A percentile compares a stretch with the other conserved stretches of the same genome.
phyloP scores from a whole-genome alignment of 1,140 invertebrate species.

The Calliphora vicina region DNA sequence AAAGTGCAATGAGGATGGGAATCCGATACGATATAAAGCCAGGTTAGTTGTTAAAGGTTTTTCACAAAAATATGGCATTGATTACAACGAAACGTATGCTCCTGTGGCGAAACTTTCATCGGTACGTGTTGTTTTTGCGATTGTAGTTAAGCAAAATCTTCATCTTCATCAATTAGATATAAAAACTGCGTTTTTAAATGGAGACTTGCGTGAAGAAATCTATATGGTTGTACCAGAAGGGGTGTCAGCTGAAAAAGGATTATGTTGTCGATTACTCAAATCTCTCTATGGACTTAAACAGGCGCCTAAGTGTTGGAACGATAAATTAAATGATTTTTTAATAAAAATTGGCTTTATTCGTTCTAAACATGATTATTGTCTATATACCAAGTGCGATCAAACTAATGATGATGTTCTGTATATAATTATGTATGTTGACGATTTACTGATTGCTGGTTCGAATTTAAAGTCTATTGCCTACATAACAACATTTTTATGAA shows the following conservation, averaged over 20 bases:
- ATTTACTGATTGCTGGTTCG: slow-evolving; percentile 50
- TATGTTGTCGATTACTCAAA: not conserved
- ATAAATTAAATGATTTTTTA: not conserved
- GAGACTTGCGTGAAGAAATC: not conserved
- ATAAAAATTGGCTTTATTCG: not conserved
- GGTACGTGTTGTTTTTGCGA: slow-evolving; percentile 19
- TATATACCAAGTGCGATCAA: not conserved
- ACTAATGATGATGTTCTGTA: no score
- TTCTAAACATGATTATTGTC: not conserved
- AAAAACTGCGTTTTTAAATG: not conserved
- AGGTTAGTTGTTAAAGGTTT: slow-evolving; percentile 61
- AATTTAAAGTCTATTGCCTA: not conserved
- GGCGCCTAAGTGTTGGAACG: not conserved
- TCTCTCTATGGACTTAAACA: not conserved
- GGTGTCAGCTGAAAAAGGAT: not conserved
- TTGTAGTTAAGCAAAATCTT: not conserved
- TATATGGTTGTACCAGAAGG: not conserved
- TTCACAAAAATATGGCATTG: slow-evolving; percentile 52
- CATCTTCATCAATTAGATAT: not conserved
- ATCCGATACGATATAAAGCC: slow-evolving; percentile 53
- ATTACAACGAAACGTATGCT: slow-evolving; percentile 61
- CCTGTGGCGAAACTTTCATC: slow-evolving; percentile 50
- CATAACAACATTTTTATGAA: no score
- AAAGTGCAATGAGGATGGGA: not conserved
- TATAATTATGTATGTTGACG: not conserved